Evolutionary conservation across 2,113 vertebrate genomes (phyloP).

Genomic region (Uria aalge): DNA sequence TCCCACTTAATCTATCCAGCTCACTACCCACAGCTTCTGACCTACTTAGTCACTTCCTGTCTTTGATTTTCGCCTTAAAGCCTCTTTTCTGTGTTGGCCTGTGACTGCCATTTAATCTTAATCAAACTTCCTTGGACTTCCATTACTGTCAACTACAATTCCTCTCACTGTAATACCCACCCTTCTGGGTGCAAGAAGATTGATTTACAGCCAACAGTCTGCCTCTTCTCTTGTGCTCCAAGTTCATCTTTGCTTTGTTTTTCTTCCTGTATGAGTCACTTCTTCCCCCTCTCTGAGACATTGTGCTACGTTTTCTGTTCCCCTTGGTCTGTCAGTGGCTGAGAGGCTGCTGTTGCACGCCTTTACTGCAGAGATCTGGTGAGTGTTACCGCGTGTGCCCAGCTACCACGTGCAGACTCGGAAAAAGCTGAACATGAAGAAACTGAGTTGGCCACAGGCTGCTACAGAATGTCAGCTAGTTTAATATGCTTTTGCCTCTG

Average conservation of each 20-base stretch:
- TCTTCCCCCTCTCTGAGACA: not conserved
- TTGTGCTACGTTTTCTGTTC: not conserved
- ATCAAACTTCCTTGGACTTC: slow-evolving; percentile 42
- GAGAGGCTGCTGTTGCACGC: not conserved
- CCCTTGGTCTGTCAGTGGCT: not conserved
- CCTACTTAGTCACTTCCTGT: slow-evolving; percentile 51
- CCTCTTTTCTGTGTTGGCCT: not conserved
- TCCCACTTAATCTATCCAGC: slow-evolving; percentile 1
- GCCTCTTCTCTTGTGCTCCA: not conserved
- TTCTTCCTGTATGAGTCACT: slow-evolving; percentile 41
- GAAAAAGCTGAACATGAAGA: not conserved
- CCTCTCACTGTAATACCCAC: not conserved
- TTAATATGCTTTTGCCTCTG: not conserved
- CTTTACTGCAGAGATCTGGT: not conserved
- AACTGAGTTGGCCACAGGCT: not conserved
- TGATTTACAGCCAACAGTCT: not conserved
- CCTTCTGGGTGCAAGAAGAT: not conserved
- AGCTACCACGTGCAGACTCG: not conserved
- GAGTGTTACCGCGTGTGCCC: not conserved
- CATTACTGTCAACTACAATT: not conserved
- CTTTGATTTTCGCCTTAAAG: slow-evolving; percentile 28
- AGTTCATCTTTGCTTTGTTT: slow-evolving; percentile 40
- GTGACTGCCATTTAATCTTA: slow-evolving; percentile 44
- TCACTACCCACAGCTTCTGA: slow-evolving; percentile 12
- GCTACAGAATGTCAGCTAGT: not conserved